Evolutionary conservation across 53 echinoderm and acorn worm genomes (phyloP).

Genomic region (Antedon mediterranea): DNA sequence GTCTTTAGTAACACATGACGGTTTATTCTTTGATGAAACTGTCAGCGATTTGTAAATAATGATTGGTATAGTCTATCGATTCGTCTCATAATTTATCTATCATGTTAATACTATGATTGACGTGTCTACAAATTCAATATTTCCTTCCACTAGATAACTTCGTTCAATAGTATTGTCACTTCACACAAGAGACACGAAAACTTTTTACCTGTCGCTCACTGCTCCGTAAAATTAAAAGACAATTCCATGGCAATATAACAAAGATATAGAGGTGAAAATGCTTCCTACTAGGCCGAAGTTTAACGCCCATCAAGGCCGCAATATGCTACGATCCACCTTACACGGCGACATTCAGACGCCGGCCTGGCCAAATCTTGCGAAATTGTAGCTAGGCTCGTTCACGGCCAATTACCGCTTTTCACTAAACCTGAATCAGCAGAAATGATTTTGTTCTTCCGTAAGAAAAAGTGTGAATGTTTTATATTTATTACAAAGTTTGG

Average conservation of each 20-base stretch:
- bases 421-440: not conserved
- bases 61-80: not conserved
- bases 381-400: not conserved
- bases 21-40: no score
- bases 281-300: not conserved
- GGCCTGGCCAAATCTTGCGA: not conserved
- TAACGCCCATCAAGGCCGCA: constrained; percentile 1
- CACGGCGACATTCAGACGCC: not conserved
- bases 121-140: not conserved
- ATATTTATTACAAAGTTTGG: not conserved
- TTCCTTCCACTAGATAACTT: not conserved
- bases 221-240: constrained; percentile 1
- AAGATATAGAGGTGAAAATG: not conserved
- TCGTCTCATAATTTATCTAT: not conserved
- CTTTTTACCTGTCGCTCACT: not conserved
- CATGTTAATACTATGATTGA: not conserved
- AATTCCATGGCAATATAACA: not conserved
- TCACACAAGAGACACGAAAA: not conserved
- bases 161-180: not conserved
- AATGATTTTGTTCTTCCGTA: not conserved
- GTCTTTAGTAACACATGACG: no score
- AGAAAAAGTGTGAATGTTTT: not conserved
- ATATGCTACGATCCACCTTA: not conserved
- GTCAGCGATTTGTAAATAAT: not conserved
- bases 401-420: not conserved